Base-by-base conservation (phyloP, 2,797 vertebrate genomes). In the Brachymystax lenok region DNA sequence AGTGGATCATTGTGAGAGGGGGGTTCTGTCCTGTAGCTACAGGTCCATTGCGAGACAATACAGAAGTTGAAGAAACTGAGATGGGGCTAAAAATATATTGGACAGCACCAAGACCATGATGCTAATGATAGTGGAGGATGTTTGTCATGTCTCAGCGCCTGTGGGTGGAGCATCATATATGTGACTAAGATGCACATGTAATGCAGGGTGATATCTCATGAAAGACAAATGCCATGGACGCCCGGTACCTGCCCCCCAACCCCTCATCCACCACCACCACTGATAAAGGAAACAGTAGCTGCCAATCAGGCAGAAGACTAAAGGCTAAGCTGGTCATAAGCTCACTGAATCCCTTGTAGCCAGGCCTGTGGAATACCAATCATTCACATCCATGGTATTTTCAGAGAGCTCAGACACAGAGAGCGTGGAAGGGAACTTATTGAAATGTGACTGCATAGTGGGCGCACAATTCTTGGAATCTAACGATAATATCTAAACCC, bases 1-100 rank as follows among this genome's bases (percentile, higher is more conserved):
- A 90, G 88, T 86, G 84, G 88, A 90, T 92, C 83, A 86, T 74
- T 74, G 87, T 85, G 89, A 85, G 75, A 24, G 12, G 24, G 12
- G 3, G 74, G 74, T 76, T 76, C 86, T 84, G 79, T 66, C 28
- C 82, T 73, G 81, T 80, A 54, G 52, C 3, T 19, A 77, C 79
- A 74, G 80, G 77, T 74, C 77, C 79, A 46, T 79, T 4, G 88
- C 87, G 83, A 85, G 83, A 77, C 75, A 68, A 83, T 91, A 89
- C 89, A 87, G 85, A 56, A 56, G 17, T 46, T 46, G 52, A 54
- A 54, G 52, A 54, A 54, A 19, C 52, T 1, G 16, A 54, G 52
- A 24, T 46, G 40, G 40, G 40, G 40, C 10, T 1, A 46, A 13
- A 46, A 13, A 12, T 46, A 21, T 24, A 30, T 27, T 14, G n/a